Percentiles rank a stretch among this genome's conserved stretches.
Evolutionary conservation across 2,888 invertebrate genomes (phyloP).

Genomic region (Drosophila phalerata): DNA sequence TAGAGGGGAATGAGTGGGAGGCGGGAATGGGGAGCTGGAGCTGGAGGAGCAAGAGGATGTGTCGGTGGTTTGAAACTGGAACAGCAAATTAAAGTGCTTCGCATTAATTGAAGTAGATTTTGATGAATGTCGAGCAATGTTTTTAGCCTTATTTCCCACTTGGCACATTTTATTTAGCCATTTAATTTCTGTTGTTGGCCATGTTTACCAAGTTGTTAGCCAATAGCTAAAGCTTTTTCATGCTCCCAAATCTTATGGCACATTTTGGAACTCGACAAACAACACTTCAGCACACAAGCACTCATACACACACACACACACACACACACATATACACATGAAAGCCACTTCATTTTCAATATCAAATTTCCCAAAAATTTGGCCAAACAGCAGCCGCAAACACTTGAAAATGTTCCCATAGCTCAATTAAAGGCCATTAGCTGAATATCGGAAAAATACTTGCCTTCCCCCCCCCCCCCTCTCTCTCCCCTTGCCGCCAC

Average conservation of each 20-base stretch:
- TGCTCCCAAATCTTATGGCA: slow-evolving; percentile 29
- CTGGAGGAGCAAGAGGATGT: not conserved
- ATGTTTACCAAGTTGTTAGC: slow-evolving; percentile 20
- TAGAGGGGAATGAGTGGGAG: not conserved
- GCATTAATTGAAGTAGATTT: slow-evolving; percentile 59
- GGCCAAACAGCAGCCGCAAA: slow-evolving; percentile 75
- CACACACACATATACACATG: slow-evolving; percentile 17
- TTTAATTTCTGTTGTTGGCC: slow-evolving; percentile 11
- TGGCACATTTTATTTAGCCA: slow-evolving; percentile 25
- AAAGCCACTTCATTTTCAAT: slow-evolving; percentile 71
- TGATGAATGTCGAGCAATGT: slow-evolving; percentile 45
- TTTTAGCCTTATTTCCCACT: slow-evolving; percentile 21
- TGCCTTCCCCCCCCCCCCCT: not conserved
- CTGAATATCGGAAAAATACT: slow-evolving; percentile 56
- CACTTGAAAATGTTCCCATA: slow-evolving; percentile 78
- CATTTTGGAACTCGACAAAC: slow-evolving; percentile 61
- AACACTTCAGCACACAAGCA: slow-evolving; percentile 21
- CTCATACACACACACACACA: slow-evolving; percentile 19
- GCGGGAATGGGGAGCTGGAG: not conserved
- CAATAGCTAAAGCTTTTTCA: slow-evolving; percentile 25
- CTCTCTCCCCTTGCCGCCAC: too few species aligned
- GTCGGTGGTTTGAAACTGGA: slow-evolving; percentile 54
- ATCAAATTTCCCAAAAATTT: slow-evolving; percentile 69
- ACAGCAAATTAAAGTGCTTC: slow-evolving; percentile 61
- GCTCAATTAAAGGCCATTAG: slow-evolving; percentile 81